Evolutionary conservation across 2,797 vertebrate genomes (phyloP), one percentile per base, ranked within the genome.

Genomic region (Denticeps clupeoides): DNA sequence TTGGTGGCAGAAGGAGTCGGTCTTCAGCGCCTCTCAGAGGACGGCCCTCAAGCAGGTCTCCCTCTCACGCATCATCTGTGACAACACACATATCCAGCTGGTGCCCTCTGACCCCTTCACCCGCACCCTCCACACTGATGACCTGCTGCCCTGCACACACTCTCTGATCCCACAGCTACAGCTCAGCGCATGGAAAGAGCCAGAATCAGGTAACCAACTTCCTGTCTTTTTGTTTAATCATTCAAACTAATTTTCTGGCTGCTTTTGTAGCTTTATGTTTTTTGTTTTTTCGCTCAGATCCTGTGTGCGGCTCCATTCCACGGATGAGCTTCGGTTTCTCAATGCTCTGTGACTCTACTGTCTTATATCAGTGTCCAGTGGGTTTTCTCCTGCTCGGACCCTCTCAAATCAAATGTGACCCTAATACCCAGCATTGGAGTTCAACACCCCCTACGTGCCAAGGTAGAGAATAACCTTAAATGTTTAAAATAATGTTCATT

Each of bases 1-100:
- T 74, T 97, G 90, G 89, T 97, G 92, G 90, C 81, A 94, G 73
- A 82, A 69, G 7, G 63, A 74, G 0, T 82, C 80, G 1, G 72
- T 92, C 46, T 97, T 97, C 73, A 88, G 82, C n/a, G 32, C 10
- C 2, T 15, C 64, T 28, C 91, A 95, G 68, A 67, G 66, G 60
- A 58, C 24, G 1, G 69, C 75, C 10, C 70, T 97, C 10, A 60
- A 35, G 8, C 49, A 53, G 4, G 55, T 82, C 40, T 92, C 88
- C 1, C 66, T 96, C 51, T 84, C 88, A 0, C 79, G 77, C 4
- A 69, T 97, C 35, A 82, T 96, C 59, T 97, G 91, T 59, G 89
- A 89, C 69, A 97, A 91, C 59, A 93, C 85, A 13, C 79, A 2
- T 46, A 84, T 96, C 65, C 63, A 49, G 13, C 72, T 74, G 16